Percentiles rank a stretch among this genome's conserved stretches.
These are phyloP conservation scores for Poliocrania exsul DNA, from an alignment of 2,797 vertebrate genomes.

Conservation along the genomic window DNA sequence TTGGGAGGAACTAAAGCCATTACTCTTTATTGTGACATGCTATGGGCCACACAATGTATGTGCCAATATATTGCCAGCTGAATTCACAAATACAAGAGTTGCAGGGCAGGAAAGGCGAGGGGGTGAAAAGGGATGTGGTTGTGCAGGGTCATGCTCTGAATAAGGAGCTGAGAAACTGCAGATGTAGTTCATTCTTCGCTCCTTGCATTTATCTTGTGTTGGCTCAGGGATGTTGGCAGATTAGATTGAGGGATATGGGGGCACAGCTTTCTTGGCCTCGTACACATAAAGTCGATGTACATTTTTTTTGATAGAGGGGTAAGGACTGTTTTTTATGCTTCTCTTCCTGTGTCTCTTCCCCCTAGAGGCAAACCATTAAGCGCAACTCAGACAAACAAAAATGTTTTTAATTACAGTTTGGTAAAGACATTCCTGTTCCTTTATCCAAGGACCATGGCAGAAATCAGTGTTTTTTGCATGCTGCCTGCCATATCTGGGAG, in stretches of 20 bases:
- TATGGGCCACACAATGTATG: neutral
- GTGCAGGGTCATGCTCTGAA: neutral
- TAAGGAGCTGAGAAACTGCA: neutral
- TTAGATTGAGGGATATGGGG: neutral
- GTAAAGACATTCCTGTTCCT: neutral
- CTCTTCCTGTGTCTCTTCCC: neutral
- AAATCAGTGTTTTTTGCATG: neutral
- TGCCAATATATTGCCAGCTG: neutral
- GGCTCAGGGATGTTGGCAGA: neutral
- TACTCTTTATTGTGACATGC: neutral
- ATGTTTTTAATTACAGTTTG: neutral
- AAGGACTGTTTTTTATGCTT: neutral
- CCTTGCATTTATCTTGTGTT: neutral
- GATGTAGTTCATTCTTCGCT: neutral
- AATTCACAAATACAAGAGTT: neutral
- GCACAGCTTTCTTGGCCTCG: neutral
- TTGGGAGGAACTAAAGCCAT: neutral
- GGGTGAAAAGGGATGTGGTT: neutral
- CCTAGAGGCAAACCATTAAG: neutral
- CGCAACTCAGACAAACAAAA: neutral
- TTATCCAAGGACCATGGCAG: neutral
- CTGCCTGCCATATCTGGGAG: neutral
- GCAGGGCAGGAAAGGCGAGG: neutral
- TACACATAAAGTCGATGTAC: fast-evolving
- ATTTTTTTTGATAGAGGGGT: neutral